A percentile compares a stretch with the other conserved stretches of the same genome.
Conservation (phyloP, 53 echinoderm and acorn worm species). For the Holothuria leucospilota region DNA sequence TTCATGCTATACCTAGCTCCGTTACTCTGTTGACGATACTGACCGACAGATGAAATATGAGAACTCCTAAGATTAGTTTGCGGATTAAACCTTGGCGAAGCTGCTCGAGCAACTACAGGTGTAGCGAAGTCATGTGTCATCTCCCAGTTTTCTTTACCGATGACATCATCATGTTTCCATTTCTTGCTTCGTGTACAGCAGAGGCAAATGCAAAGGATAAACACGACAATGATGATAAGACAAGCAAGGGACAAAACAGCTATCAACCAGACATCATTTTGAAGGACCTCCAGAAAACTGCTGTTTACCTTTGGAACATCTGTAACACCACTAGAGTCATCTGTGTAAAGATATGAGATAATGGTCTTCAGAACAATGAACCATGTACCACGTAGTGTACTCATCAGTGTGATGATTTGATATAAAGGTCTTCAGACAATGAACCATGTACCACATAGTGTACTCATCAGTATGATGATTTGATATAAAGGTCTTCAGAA, state of each 20-base stretch:
- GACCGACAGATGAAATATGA: conserved; percentile 5
- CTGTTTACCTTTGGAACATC: conserved; percentile 1
- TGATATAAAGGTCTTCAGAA: too few relatives aligned
- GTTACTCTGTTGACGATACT: neutral
- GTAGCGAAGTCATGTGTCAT: conserved; percentile 35
- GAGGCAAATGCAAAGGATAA: conserved; percentile 48
- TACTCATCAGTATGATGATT: too few relatives aligned
- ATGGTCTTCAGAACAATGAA: too few relatives aligned
- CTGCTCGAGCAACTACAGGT: conserved; percentile 18
- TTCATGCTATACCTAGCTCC: neutral
- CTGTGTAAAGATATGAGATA: neutral
- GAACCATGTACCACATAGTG: too few relatives aligned
- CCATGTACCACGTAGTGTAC: too few relatives aligned
- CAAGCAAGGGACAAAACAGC: conserved; percentile 54
- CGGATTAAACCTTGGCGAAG: conserved; percentile 25
- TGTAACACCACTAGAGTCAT: neutral
- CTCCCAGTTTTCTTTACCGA: conserved; percentile 52
- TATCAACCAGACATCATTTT: conserved; percentile 58
- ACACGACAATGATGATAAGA: conserved; percentile 56
- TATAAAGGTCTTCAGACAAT: too few relatives aligned
- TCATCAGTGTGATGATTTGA: too few relatives aligned
- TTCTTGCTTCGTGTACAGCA: conserved; percentile 43
- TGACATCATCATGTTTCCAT: conserved; percentile 21
- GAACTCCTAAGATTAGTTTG: conserved; percentile 16
- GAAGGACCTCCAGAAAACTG: conserved; percentile 12